phyloP scores from a whole-genome alignment of 2,113 vertebrate species.

The Rhinoptilus africanus region DNA sequence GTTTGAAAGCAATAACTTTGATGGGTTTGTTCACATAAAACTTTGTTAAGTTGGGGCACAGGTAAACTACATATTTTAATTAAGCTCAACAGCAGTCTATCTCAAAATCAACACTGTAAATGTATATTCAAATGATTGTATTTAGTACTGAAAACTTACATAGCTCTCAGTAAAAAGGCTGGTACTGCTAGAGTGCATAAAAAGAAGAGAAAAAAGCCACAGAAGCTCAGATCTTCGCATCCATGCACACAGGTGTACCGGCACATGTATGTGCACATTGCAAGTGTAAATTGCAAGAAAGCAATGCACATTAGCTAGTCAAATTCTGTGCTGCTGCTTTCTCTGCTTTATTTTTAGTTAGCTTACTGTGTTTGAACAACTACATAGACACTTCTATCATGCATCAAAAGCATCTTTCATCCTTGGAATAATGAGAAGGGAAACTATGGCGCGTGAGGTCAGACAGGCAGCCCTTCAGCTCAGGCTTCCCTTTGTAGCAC shows the following conservation, averaged over 20 bases:
- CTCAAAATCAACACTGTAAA: not conserved
- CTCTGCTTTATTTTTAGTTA: not conserved
- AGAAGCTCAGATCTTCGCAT: not conserved
- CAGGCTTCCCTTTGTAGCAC: not conserved
- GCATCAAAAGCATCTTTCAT: not conserved
- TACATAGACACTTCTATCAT: not conserved
- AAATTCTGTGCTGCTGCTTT: not conserved
- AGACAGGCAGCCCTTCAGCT: not conserved
- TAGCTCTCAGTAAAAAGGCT: not conserved
- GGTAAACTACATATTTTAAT: not conserved
- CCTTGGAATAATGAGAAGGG: not conserved
- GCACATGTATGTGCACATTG: accelerated
- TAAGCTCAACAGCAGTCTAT: not conserved
- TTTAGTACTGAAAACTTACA: not conserved
- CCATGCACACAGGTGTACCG: accelerated
- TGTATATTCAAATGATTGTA: not conserved
- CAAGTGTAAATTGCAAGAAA: not conserved
- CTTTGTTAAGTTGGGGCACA: not conserved
- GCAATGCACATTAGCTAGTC: not conserved
- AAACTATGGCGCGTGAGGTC: not conserved
- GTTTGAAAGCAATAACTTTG: not conserved
- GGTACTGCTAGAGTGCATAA: not conserved
- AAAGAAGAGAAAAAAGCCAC: not conserved
- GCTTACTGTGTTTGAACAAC: not conserved
- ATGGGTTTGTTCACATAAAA: not conserved